phyloP scores from a whole-genome alignment of 2,797 vertebrate species.

The Cynopterus sphinx region DNA sequence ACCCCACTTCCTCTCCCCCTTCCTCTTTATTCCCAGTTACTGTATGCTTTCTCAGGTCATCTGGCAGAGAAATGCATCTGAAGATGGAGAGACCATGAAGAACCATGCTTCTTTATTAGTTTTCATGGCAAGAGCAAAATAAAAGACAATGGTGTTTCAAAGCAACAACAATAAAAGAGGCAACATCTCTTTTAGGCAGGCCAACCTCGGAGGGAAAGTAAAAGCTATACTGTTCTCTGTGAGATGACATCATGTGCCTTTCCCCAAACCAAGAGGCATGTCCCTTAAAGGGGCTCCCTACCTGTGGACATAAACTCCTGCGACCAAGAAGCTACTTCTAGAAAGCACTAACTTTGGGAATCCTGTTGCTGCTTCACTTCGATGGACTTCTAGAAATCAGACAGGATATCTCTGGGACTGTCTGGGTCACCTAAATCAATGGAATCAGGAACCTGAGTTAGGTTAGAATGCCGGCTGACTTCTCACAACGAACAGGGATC shows the following conservation, averaged over 20 bases:
- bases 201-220: neutral
- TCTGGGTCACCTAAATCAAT: constrained; percentile 11
- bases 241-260: neutral
- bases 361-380: neutral
- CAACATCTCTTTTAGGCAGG: neutral
- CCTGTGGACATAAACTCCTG: neutral
- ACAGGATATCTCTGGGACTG: neutral
- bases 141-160: constrained; percentile 51
- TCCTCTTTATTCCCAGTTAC: neutral
- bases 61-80: neutral
- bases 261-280: neutral
- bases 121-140: constrained; percentile 67
- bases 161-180: constrained; percentile 13
- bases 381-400: neutral
- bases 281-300: neutral
- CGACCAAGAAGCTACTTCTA: neutral
- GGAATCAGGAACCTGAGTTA: neutral
- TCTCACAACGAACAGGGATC: neutral
- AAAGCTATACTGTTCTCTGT: neutral
- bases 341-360: neutral
- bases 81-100: constrained; percentile 13
- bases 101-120: constrained; percentile 58
- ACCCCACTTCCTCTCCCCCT: no score
- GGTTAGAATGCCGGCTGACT: neutral
- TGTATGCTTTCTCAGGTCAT: neutral